Base-by-base conservation (phyloP, 2,113 vertebrate species). In the Shinisaurus crocodilurus region DNA sequence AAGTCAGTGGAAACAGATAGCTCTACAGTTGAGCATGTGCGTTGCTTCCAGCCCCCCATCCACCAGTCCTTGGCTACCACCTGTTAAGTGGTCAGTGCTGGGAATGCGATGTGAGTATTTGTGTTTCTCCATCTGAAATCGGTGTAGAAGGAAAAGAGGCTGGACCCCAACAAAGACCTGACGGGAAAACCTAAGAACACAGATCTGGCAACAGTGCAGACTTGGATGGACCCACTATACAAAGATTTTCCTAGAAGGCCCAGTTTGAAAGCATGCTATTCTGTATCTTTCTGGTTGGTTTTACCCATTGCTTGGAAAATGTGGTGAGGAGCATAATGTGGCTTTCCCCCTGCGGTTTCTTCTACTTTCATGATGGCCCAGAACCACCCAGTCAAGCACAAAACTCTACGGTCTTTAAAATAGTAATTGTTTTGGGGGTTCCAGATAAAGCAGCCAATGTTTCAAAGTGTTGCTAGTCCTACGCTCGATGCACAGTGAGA, bases 11-110 rank as follows among this genome's bases (percentile, higher is more conserved):
- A 99, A 97, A 99, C 98, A 1, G 99, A 99, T 97, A 99, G 99
- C 96, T 99, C 99, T 93, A 99, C 99, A 0, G 99, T 99, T 94
- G 99, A 99, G 95, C 99, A 99, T 0, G 99, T 99, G 89, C 99
- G 99, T 96, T 99, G 99, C 97, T 99, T 99, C 97, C 99, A 99
- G 96, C 99, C 99, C 3, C 99, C 99, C 92, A 99, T 99, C 97
- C 99, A 99, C 97, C 99, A 99, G 96, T 99, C 99, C 0, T 96
- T 99, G 97, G 99, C 99, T 93, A 99, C 99, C 96, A 99, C 99
- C 93, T 99, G 99, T 97, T 99, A 98, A 98, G 93, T 87, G 0
- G 87, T 91, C 85, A 15, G 48, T 84, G 23, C 5, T 57, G 48
- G 91, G 93, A 91, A 37, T 90, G 89, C 45, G 57, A 85, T 92